Percentiles rank a stretch among this genome's conserved stretches.
Evolutionary conservation across 1,140 invertebrate species (phyloP).

Genomic region (Drosophila lacteicornis): DNA sequence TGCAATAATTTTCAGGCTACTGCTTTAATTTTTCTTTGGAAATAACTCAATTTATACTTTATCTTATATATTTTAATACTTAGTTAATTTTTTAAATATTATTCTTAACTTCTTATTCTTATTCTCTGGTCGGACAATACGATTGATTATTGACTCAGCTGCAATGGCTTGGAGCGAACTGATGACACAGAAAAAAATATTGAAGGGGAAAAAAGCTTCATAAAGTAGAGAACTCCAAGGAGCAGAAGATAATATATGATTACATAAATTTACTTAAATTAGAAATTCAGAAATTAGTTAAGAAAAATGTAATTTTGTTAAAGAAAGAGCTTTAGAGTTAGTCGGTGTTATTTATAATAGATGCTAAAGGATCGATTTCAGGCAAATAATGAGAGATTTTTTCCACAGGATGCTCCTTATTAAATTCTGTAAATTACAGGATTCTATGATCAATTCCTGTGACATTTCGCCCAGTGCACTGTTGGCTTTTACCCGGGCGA

Average conservation of each 20-base stretch:
- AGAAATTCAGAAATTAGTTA: neutral
- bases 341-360: neutral
- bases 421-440: neutral
- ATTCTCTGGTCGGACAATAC: conserved; percentile 32
- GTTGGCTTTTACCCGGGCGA: conserved; percentile 53
- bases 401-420: neutral
- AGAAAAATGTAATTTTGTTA: neutral
- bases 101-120: too few relatives aligned
- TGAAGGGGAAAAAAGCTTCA: too few relatives aligned
- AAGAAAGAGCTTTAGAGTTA: neutral
- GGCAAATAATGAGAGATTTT: too few relatives aligned
- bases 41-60: too few relatives aligned
- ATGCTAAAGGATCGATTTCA: neutral
- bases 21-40: too few relatives aligned
- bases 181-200: conserved; percentile 14
- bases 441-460: neutral
- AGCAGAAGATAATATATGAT: too few relatives aligned
- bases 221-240: neutral
- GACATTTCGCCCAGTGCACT: conserved; percentile 17
- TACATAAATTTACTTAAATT: neutral
- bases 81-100: neutral
- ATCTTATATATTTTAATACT: neutral
- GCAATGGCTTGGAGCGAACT: conserved; percentile 49
- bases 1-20: neutral
- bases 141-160: conserved; percentile 81